Evolutionary conservation across 2,888 invertebrate species (phyloP).

Genomic region (Xanthorhoe spadicearia): DNA sequence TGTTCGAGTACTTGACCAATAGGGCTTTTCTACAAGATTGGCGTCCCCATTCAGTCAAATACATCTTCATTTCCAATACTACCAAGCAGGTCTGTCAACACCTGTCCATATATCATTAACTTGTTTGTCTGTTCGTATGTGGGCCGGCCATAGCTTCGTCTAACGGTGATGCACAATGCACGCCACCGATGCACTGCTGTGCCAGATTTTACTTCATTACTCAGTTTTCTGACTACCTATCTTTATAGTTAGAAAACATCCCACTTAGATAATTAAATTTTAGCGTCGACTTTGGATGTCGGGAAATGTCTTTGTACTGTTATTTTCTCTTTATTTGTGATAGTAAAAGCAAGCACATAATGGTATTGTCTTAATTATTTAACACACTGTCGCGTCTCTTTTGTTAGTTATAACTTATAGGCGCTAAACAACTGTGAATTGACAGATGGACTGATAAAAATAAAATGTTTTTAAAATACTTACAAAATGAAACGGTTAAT

Average conservation of each 20-base stretch:
- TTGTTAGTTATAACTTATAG: too few relatives aligned
- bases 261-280: slow-evolving; percentile 14
- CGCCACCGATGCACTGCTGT: slow-evolving; percentile 68
- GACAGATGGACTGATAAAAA: too few relatives aligned
- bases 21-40: slow-evolving; percentile 30
- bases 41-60: slow-evolving; percentile 54
- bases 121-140: slow-evolving; percentile 73
- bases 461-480: too few relatives aligned
- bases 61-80: slow-evolving; percentile 57
- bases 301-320: not conserved
- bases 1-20: slow-evolving; percentile 1
- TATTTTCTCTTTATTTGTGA: not conserved
- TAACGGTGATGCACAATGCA: slow-evolving; percentile 80
- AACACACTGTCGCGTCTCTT: too few relatives aligned
- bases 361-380: too few relatives aligned
- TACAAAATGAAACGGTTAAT: too few relatives aligned
- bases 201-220: slow-evolving; percentile 59
- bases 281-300: not conserved
- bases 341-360: not conserved
- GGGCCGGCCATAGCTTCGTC: slow-evolving; percentile 59
- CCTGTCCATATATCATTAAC: slow-evolving; percentile 69
- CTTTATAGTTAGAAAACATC: slow-evolving; percentile 28
- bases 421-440: too few relatives aligned
- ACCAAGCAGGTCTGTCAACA: slow-evolving; percentile 50
- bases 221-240: slow-evolving; percentile 22